Conservation (phyloP, 2,113 vertebrate species). For the Campylomormyrus numenius region DNA sequence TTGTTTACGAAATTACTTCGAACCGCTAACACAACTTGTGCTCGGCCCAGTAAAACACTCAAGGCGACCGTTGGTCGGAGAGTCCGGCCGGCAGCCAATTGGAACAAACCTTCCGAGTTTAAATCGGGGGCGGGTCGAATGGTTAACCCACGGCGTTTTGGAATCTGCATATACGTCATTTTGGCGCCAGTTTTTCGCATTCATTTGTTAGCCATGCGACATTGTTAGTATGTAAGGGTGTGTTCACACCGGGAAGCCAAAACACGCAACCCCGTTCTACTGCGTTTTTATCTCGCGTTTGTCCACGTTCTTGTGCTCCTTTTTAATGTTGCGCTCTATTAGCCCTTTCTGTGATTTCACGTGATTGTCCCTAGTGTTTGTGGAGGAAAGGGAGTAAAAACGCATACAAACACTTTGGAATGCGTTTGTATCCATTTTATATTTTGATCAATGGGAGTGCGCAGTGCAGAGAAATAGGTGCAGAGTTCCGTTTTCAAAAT, state of each 20-base stretch:
- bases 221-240: background rate
- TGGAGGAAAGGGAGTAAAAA: no score
- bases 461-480: no score
- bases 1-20: constrained; percentile 59
- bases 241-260: background rate
- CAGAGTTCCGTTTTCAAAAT: no score
- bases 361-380: no score
- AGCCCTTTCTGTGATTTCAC: no score
- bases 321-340: no score
- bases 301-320: no score
- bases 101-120: constrained; percentile 52
- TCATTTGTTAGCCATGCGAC: constrained; percentile 23
- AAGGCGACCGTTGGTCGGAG: constrained; percentile 92
- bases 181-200: constrained; percentile 68
- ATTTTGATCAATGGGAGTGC: no score
- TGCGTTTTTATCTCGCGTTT: no score
- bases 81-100: constrained; percentile 62
- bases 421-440: no score
- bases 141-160: constrained; percentile 34
- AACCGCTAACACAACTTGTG: constrained; percentile 34
- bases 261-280: no score
- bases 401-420: no score
- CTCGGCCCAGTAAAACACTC: constrained; percentile 55
- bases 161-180: constrained; percentile 32
- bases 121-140: constrained; percentile 63